Evolutionary conservation across 2,797 vertebrate species (phyloP), one percentile per base, ranked within the genome.

Genomic region (Scyliorhinus canicula): DNA sequence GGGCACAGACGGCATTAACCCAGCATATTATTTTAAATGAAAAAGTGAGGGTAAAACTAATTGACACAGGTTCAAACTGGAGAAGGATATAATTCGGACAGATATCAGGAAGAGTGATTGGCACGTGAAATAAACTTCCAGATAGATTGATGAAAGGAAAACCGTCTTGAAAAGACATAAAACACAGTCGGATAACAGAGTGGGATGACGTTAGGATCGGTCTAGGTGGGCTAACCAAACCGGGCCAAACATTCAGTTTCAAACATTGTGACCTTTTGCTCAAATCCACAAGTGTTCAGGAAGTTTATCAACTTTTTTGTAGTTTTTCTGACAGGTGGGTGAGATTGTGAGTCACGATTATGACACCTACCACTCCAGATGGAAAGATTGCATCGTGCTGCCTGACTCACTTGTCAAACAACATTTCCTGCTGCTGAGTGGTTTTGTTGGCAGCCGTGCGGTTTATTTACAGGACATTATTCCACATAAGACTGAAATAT

Each of bases 401-500:
- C 9, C 88, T 91, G 88, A 91, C 57, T 91, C 88, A 40, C 88
- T 44, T 19, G 16, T 91, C 57, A 91, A 91, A 91, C 24, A n/a
- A 26, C 8, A 44, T 60, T 55, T 90, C 57, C 86, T 91, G 88
- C n/a, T 65, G 57, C 16, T 57, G 11, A 1, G 21, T 91, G n/a
- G 60, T 21, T 91, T 91, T 65, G 60, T 65, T 65, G 88, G 40
- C 88, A 65, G 88, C 19, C 1, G 8, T 9, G 44, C 2, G 24
- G 57, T 44, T 91, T 91, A 65, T 91, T 63, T 11, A 40, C n/a
- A 82, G 79, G 79, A 82, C 40, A 82, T 26, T 19, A 82, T 82
- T 82, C 21, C 40, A 82, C 79, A 65, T 91, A 91, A 91, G 44
- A 91, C 57, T 63, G 35, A 91, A 91, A 91, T 65, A 65, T 63